These are phyloP conservation scores for Bradysia coprophila DNA, from an alignment of 1,140 invertebrate genomes.

Conservation along the genomic window DNA sequence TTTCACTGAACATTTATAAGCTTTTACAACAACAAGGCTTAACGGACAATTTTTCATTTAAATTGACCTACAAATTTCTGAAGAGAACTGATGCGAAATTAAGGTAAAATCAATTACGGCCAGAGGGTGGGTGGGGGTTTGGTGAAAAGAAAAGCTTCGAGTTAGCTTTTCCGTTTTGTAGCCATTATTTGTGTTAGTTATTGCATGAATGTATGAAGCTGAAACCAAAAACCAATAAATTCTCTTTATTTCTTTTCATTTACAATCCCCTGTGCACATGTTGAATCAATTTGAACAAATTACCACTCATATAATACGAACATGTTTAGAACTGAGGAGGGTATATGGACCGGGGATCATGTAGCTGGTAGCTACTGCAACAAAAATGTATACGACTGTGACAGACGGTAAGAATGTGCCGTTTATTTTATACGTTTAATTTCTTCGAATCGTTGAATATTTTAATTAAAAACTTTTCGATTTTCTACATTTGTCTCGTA, in stretches of 20 bases:
- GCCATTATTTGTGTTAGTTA: not conserved
- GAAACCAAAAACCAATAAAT: no score
- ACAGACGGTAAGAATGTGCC: slow-evolving; percentile 26
- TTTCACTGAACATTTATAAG: slow-evolving; percentile 47
- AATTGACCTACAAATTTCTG: slow-evolving; percentile 64
- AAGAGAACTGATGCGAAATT: slow-evolving; percentile 50
- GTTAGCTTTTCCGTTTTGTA: not conserved
- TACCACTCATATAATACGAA: no score
- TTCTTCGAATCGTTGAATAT: no score
- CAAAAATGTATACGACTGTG: slow-evolving; percentile 50
- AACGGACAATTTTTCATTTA: slow-evolving; percentile 66
- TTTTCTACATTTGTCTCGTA: slow-evolving; percentile 7
- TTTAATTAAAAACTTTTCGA: no score
- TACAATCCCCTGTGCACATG: no score
- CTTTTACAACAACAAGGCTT: slow-evolving; percentile 51
- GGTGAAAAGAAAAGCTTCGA: no score
- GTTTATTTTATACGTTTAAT: not conserved
- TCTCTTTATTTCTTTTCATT: no score
- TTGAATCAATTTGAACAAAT: no score
- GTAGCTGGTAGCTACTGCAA: slow-evolving; percentile 59
- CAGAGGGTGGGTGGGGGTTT: no score
- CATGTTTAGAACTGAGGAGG: slow-evolving; percentile 15
- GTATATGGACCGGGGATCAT: slow-evolving; percentile 47
- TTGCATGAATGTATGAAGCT: no score
- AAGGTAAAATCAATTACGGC: slow-evolving; percentile 56